A percentile compares a stretch with the other conserved stretches of the same genome.
phyloP scores from a whole-genome alignment of 2,113 vertebrate genomes.

The Elaphurus davidianus region DNA sequence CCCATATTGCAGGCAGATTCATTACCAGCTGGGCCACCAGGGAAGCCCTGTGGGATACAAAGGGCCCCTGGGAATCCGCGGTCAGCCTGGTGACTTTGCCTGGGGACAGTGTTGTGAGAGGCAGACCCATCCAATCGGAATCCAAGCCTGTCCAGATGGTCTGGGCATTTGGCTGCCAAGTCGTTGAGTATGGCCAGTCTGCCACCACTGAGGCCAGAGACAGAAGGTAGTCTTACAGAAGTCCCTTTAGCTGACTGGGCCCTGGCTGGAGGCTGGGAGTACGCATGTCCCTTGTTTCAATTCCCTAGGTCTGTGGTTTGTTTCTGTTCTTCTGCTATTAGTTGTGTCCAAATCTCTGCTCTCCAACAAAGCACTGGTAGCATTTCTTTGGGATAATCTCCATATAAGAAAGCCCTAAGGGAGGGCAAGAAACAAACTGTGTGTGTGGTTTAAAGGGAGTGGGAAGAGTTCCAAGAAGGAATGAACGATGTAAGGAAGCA shows the following conservation, averaged over 20 bases:
- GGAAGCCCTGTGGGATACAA: neutral
- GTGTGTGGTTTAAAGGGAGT: neutral
- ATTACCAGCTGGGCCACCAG: neutral
- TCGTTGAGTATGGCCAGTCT: neutral
- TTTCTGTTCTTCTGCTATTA: neutral
- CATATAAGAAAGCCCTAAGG: neutral
- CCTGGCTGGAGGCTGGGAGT: neutral
- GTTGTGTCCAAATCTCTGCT: neutral
- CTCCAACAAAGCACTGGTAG: neutral
- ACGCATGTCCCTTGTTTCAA: neutral
- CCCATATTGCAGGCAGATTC: neutral
- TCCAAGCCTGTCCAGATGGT: neutral
- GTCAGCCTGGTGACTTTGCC: neutral
- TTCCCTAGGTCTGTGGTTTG: neutral
- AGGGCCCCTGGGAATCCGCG: neutral
- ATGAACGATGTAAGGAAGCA: neutral
- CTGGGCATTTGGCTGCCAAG: neutral
- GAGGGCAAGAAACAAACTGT: neutral
- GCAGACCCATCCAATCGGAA: neutral
- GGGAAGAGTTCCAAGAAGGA: neutral
- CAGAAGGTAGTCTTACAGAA: neutral
- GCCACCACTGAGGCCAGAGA: neutral
- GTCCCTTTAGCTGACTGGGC: neutral
- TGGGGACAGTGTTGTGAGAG: neutral
- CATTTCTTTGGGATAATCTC: neutral